These are phyloP conservation scores for Spea bombifrons DNA, from an alignment of 2,113 vertebrate species.

Conservation along the genomic window DNA sequence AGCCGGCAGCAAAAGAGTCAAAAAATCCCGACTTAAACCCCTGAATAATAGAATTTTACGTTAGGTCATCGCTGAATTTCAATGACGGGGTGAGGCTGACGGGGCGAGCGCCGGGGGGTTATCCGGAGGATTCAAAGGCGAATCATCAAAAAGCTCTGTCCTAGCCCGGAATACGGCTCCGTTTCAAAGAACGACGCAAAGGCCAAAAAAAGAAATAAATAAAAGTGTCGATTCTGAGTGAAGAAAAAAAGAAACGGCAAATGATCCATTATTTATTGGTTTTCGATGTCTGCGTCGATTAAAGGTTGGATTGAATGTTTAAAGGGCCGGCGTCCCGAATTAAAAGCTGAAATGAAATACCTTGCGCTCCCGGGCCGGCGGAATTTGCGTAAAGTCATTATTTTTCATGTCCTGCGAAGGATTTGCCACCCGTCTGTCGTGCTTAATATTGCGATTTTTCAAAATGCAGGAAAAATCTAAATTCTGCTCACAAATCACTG, in stretches of 20 bases:
- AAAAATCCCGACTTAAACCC: background rate
- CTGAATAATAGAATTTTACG: background rate
- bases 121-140: background rate
- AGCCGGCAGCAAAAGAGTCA: no score
- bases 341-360: no score
- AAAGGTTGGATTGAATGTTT: no score
- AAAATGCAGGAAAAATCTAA: no score
- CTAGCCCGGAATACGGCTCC: background rate
- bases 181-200: background rate
- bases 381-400: no score
- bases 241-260: background rate
- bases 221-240: background rate
- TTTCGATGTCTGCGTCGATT: background rate
- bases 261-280: background rate
- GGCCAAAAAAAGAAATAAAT: background rate
- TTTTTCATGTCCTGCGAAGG: no score
- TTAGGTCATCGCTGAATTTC: background rate
- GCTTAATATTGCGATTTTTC: no score
- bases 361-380: no score
- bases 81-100: background rate
- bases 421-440: no score
- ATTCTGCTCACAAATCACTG: no score
- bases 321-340: no score
- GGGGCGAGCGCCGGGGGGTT: background rate
- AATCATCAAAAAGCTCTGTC: background rate